These are phyloP conservation scores for Acridotheres tristis DNA, from an alignment of 2,797 vertebrate genomes.

Conservation along the genomic window DNA sequence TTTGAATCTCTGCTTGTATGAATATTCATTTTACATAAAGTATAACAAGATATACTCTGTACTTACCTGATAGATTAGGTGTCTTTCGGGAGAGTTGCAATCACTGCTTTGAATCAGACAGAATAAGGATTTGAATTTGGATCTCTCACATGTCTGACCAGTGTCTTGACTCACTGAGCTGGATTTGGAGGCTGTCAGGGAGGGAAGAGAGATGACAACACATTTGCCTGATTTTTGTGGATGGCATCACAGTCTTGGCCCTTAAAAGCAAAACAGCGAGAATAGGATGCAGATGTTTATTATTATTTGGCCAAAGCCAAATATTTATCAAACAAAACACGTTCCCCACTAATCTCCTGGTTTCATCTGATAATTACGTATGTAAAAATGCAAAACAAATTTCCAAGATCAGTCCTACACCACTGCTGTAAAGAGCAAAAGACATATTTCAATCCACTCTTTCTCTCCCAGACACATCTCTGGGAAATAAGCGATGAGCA, in stretches of 20 bases:
- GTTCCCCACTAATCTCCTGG: not conserved
- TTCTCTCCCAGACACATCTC: not conserved
- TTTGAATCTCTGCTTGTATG: not conserved
- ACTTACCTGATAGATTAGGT: not conserved
- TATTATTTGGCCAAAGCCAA: not conserved
- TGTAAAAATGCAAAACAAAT: not conserved
- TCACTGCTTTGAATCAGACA: not conserved
- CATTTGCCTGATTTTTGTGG: not conserved
- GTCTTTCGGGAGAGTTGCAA: not conserved
- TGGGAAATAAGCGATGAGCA: not conserved
- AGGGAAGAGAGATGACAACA: not conserved
- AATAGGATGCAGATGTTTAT: not conserved
- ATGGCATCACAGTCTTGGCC: not conserved
- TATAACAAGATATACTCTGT: not conserved
- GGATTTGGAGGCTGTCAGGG: accelerated
- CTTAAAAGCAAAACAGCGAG: not conserved
- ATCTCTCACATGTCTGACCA: not conserved
- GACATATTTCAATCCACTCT: not conserved
- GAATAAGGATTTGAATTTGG: not conserved
- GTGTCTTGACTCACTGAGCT: not conserved
- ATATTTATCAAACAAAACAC: not conserved
- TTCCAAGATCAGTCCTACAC: not conserved
- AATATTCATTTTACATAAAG: not conserved
- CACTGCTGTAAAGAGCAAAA: not conserved
- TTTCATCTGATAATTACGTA: not conserved